Conservation (phyloP, 2,113 vertebrate genomes). For the Chaetodon auriga region DNA sequence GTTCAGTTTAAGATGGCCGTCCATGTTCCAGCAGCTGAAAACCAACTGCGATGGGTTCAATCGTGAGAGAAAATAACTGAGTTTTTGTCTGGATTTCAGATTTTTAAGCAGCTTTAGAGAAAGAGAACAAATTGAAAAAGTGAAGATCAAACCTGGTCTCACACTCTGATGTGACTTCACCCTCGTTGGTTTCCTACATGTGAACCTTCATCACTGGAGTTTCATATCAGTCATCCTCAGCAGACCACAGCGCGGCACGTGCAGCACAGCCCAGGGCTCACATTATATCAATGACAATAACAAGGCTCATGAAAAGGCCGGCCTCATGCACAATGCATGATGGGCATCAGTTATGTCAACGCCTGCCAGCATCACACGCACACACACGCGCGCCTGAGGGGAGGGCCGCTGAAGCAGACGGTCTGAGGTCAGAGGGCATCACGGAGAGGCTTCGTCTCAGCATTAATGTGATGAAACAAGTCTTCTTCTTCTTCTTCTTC, state of each 20-base stretch:
- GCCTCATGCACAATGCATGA: constrained; percentile 46
- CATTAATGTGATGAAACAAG: constrained; percentile 41
- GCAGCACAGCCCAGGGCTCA: constrained; percentile 31
- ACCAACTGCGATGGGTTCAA: too few species aligned
- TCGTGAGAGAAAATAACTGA: too few species aligned
- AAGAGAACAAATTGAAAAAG: too few species aligned
- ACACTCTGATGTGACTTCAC: background rate
- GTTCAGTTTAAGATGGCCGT: background rate
- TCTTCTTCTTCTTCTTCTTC: background rate
- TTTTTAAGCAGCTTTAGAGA: background rate
- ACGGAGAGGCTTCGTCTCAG: constrained; percentile 64
- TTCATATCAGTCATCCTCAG: constrained; percentile 48
- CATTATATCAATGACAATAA: constrained; percentile 76
- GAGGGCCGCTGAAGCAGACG: constrained; percentile 52
- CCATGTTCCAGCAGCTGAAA: too few species aligned
- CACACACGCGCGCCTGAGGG: constrained; percentile 44
- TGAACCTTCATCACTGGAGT: constrained; percentile 5
- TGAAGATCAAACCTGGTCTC: background rate
- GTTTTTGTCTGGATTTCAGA: background rate
- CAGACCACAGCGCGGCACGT: constrained; percentile 49
- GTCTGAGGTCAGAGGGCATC: constrained; percentile 58
- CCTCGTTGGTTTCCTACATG: background rate
- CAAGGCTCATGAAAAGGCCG: constrained; percentile 55
- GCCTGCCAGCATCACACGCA: constrained; percentile 39
- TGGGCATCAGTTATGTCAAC: constrained; percentile 55